Evolutionary conservation across 2,113 vertebrate genomes (phyloP).

Genomic region (Panthera leo): DNA sequence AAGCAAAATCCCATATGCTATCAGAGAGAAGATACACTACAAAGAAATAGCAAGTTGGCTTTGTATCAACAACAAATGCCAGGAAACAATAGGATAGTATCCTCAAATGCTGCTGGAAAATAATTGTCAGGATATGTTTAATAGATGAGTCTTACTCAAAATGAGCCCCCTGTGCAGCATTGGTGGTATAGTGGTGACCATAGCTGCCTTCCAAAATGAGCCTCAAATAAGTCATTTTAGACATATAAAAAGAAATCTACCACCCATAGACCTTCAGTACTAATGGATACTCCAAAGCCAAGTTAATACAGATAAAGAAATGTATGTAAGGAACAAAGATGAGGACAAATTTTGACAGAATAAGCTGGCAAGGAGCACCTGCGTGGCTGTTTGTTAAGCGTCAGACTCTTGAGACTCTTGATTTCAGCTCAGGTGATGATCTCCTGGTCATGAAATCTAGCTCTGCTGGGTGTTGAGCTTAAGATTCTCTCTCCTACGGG

Average conservation of each 20-base stretch:
- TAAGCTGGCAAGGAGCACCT: neutral
- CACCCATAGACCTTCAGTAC: neutral
- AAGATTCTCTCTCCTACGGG: too few relatives aligned
- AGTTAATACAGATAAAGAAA: neutral
- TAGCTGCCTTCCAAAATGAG: slow-evolving; percentile 86
- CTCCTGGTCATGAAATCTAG: too few relatives aligned
- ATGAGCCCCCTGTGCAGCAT: neutral
- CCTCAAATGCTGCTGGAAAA: neutral
- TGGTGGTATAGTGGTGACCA: slow-evolving; percentile 89
- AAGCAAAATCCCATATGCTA: neutral
- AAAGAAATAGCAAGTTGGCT: neutral
- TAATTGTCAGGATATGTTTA: neutral
- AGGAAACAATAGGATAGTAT: neutral
- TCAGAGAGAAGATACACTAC: neutral
- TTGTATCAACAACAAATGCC: neutral
- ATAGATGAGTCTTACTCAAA: neutral
- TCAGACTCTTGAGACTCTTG: too few relatives aligned
- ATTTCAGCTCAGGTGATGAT: too few relatives aligned
- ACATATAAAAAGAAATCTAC: neutral
- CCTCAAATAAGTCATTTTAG: neutral
- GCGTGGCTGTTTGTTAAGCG: too few relatives aligned
- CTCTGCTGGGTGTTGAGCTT: too few relatives aligned
- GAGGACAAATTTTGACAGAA: neutral
- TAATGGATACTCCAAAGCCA: neutral
- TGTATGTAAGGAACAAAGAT: neutral